Evolutionary conservation across 2,113 vertebrate genomes (phyloP).

Genomic region (Capra hircus): DNA sequence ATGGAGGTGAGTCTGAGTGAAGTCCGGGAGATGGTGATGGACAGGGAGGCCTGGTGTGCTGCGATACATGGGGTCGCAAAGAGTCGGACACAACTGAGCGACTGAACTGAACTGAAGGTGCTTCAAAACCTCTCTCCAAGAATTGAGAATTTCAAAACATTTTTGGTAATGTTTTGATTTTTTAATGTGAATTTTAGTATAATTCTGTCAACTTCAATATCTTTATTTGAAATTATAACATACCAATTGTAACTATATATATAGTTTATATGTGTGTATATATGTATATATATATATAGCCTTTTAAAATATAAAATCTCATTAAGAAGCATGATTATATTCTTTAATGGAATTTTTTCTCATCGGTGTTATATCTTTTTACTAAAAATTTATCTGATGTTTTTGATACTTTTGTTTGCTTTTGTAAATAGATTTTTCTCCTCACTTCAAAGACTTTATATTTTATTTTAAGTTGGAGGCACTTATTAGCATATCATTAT

Average conservation of each 20-base stretch:
- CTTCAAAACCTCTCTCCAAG: background rate
- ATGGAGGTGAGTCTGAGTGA: too few species aligned
- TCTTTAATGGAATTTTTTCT: background rate
- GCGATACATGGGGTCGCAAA: too few species aligned
- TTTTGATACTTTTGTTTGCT: background rate
- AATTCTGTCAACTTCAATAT: background rate
- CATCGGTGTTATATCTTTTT: background rate
- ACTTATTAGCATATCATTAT: background rate
- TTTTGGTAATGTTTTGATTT: background rate
- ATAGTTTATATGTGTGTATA: background rate
- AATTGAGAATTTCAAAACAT: background rate
- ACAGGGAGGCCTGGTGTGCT: too few species aligned
- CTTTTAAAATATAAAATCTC: background rate
- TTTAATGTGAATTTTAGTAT: background rate
- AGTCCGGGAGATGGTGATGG: too few species aligned
- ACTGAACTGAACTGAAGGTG: background rate
- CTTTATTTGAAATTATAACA: background rate
- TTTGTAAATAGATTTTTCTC: background rate
- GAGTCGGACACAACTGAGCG: too few species aligned
- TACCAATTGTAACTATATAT: background rate
- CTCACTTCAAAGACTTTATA: background rate
- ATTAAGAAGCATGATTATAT: background rate
- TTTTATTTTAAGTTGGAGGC: background rate
- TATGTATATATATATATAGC: background rate
- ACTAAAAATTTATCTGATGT: background rate